These are phyloP conservation scores for Malurus melanocephalus DNA, from an alignment of 2,113 vertebrate species.

Conservation along the genomic window DNA sequence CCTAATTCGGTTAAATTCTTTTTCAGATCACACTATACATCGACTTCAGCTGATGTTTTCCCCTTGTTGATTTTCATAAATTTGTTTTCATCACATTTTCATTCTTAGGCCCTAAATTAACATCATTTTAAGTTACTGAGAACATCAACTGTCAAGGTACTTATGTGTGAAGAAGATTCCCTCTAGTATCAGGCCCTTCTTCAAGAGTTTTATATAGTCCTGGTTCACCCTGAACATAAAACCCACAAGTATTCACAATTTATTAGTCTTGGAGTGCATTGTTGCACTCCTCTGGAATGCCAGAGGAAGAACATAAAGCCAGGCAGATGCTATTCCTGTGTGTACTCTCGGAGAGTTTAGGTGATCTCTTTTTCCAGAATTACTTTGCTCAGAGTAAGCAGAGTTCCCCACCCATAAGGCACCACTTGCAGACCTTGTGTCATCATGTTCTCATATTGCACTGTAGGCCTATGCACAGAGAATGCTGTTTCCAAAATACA, in stretches of 20 bases:
- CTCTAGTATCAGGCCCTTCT: background rate
- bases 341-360: background rate
- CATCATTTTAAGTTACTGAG: background rate
- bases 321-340: background rate
- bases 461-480: background rate
- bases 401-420: rapidly evolving
- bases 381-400: background rate
- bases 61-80: background rate
- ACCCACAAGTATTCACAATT: background rate
- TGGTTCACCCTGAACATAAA: background rate
- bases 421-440: background rate
- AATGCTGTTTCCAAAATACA: background rate
- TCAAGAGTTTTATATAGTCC: background rate
- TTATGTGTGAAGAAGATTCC: background rate
- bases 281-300: background rate
- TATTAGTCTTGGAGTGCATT: background rate
- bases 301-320: background rate
- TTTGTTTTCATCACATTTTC: background rate
- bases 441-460: background rate
- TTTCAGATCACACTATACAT: background rate
- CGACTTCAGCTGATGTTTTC: background rate
- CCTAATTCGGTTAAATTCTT: background rate
- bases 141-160: background rate
- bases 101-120: background rate
- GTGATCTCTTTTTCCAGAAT: background rate